Base-by-base conservation (phyloP, 2,113 vertebrate genomes). In the Engystomops pustulosus region DNA sequence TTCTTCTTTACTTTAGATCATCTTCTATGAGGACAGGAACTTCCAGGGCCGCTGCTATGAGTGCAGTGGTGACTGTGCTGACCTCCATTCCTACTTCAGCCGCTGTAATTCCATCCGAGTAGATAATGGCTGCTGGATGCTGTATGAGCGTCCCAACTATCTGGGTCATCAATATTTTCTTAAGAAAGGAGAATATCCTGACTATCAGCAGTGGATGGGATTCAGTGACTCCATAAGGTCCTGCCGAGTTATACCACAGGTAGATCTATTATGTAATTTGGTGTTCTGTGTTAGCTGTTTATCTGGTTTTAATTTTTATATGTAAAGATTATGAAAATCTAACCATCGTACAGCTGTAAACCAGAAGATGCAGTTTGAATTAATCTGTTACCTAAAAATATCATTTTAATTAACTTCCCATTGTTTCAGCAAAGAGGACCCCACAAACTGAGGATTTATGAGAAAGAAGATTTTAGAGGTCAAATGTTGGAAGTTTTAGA, bases 401-500 rank as follows among this genome's bases (percentile, higher is more conserved):
- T 15, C 23, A 53, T 53, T 34, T 20, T 3, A n/a, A 55, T 23
- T 7, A 2, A 17, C 34, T 60, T 17, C 27, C 10, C 20, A 3
- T 17, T 76, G 11, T 45, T 49, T 14, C 38, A 87, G 85, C 84
- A 87, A 34, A 83, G 68, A 68, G 84, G 80, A 41, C 49, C 80
- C 23, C 77, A 70, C 69, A 79, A 85, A 70, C 14, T 85, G 17
- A 78, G 88, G 20, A 90, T 95, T 87, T 95, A 91, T 0, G 90
- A 95, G 91, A 95, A 94, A 87, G 89, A 93, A 4, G 91, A 95
- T 78, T 93, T 95, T 47, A 86, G 88, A 75, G 92, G 93, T 67
- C 93, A 96, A 85, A 93, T 94, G 90, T 92, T 93, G 88, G 94
- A 94, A 87, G 89, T 95, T 89, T 91, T 90, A 87, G 93, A 94